Base-by-base conservation (phyloP, 1,140 invertebrate species). In the Acyrthosiphon pisum region DNA sequence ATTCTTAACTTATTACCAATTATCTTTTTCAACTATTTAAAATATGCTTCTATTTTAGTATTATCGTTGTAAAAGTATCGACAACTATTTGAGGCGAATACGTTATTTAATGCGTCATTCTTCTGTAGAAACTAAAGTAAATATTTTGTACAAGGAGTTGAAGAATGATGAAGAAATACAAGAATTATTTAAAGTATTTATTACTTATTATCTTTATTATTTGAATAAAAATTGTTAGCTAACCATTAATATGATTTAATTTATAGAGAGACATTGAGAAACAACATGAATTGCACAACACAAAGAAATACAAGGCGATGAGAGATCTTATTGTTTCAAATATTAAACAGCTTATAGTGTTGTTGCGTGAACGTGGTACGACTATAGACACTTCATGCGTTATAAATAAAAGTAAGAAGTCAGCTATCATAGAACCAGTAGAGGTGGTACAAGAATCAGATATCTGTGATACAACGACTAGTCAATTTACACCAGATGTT, bases 31-130 rank as follows among this genome's bases (percentile, higher is more conserved):
- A 23, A 50, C n/a, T 53, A 11, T 60, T 41, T 60, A 26, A 90
- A 41, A 30, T 18, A 30, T 35, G 18, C 6, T 90, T 37, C 4
- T 20, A 3, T 93, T 41, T 86, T 53, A 93, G 91, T 93, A 41
- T n/a, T 93, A 93, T 56, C 91, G 91, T 56, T 41, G 20, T 37
- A 93, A 93, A 86, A 93, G 91, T 44, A 44, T 93, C 20, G 91
- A 93, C 37, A 93, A 93, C 20, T 93, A 93, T 26, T 84, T 93
- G 20, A 50, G 91, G 53, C 30, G 91, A 20, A 53, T 93, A 60
- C 48, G 91, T 22, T 84, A 56, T 41, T 53, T 93, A 50, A 86
- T 93, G 91, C 76, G 48, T 20, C 50, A 56, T 83, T 41, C 91
- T 53, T 86, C 81, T 14, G 86, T 93, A 56, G 91, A 93, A 56